phyloP scores from a whole-genome alignment of 2,797 vertebrate species.

The Lycodopsis pacificus region DNA sequence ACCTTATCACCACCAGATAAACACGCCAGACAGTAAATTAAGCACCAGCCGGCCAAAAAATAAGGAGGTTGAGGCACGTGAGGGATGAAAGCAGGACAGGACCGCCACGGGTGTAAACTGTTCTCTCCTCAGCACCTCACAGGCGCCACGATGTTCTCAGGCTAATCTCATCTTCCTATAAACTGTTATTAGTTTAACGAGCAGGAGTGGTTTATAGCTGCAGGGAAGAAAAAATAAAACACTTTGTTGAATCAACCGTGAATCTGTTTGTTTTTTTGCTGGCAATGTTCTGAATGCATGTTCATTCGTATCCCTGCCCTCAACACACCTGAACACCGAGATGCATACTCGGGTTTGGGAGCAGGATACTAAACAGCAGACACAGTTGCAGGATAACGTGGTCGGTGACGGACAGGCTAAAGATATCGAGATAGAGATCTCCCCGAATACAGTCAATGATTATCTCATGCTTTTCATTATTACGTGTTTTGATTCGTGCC shows the following conservation, averaged over 20 bases:
- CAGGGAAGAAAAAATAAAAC: constrained; percentile 2
- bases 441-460: background rate
- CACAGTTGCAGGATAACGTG: background rate
- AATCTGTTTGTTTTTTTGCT: constrained; percentile 19
- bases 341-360: background rate
- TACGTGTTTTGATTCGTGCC: background rate
- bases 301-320: constrained; percentile 15
- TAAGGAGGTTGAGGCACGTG: constrained; percentile 11
- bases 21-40: constrained; percentile 22
- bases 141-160: constrained; percentile 49
- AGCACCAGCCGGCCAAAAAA: constrained; percentile 10
- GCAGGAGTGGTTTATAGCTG: constrained; percentile 37
- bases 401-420: background rate
- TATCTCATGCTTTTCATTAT: background rate
- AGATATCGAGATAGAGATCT: background rate
- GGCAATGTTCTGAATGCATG: constrained; percentile 14
- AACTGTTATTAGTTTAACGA: constrained; percentile 59
- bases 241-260: constrained; percentile 32
- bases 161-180: constrained; percentile 45
- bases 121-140: constrained; percentile 34
- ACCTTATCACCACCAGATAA: constrained; percentile 45
- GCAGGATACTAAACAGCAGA: background rate
- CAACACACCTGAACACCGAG: background rate
- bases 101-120: background rate
- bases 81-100: constrained; percentile 5